Conservation (phyloP, 2,797 vertebrate genomes). For the Argya squamiceps region DNA sequence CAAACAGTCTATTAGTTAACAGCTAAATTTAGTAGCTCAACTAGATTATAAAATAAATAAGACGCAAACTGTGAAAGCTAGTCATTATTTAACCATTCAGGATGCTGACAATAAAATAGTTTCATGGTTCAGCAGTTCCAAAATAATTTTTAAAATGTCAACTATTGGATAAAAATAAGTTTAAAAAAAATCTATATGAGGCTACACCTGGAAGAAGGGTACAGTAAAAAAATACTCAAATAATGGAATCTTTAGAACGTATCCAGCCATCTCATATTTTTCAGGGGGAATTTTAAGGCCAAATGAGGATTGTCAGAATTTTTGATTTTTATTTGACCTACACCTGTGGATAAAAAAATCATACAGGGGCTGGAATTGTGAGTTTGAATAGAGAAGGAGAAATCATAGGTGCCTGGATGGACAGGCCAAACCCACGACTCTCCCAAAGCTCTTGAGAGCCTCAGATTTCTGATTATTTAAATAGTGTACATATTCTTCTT, state of each 20-base stretch:
- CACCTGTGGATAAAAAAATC: not conserved
- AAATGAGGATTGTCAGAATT: not conserved
- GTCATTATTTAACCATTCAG: constrained; percentile 71
- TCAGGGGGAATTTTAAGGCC: not conserved
- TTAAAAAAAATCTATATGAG: not conserved
- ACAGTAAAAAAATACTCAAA: constrained; percentile 39
- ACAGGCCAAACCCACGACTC: not conserved
- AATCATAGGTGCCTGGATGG: not conserved
- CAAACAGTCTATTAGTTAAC: constrained; percentile 70
- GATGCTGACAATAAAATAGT: constrained; percentile 73
- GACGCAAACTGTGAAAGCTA: constrained; percentile 65
- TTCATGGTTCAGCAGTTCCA: constrained; percentile 68
- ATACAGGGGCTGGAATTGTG: not conserved
- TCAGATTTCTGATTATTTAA: not conserved
- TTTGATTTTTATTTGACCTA: not conserved
- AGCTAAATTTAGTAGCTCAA: constrained; percentile 72
- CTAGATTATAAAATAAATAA: constrained; percentile 76
- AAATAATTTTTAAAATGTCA: constrained; percentile 72
- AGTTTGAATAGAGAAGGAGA: not conserved
- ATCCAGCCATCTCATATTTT: not conserved
- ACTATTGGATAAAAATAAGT: constrained; percentile 53
- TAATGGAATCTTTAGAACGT: constrained; percentile 35
- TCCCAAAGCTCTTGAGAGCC: not conserved
- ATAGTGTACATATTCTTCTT: not conserved
- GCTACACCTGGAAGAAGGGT: constrained; percentile 30